phyloP scores from a whole-genome alignment of 2,888 invertebrate genomes.

The Agonum fuliginosum region DNA sequence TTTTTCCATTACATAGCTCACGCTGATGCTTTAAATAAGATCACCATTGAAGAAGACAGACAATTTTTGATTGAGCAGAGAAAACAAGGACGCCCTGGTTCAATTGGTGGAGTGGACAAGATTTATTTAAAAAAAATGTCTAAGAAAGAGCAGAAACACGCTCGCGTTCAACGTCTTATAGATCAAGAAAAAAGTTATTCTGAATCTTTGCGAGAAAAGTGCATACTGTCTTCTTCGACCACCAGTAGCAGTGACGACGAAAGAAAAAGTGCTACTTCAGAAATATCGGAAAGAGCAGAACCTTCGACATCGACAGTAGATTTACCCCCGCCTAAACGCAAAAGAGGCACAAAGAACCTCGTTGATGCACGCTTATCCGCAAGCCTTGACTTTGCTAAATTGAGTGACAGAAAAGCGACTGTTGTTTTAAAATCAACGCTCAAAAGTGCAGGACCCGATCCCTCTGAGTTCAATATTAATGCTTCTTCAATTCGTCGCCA shows the following conservation, averaged over 20 bases:
- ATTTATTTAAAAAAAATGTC: not conserved
- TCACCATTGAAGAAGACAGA: conserved; percentile 27
- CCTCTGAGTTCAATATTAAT: conserved; percentile 25
- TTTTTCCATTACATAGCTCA: conserved; percentile 32
- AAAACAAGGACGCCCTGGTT: conserved; percentile 35
- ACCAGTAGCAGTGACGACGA: not conserved
- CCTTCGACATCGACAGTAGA: not conserved
- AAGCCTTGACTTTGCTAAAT: conserved; percentile 34
- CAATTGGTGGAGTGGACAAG: conserved; percentile 17
- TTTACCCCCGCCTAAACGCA: not conserved
- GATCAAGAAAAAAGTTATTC: not conserved
- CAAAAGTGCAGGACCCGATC: conserved; percentile 35
- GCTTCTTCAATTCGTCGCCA: not conserved
- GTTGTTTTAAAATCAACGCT: conserved; percentile 46
- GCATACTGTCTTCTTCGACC: conserved; percentile 14
- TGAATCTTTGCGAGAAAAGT: not conserved
- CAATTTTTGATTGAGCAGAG: conserved; percentile 43
- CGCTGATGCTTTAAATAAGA: conserved; percentile 9
- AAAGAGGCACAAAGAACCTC: conserved; percentile 19
- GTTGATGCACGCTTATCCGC: conserved; percentile 3
- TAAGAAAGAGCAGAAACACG: not conserved
- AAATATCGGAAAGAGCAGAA: not conserved
- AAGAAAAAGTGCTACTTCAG: not conserved
- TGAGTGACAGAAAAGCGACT: conserved; percentile 51
- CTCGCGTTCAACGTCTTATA: not conserved